Base-by-base conservation (phyloP, 2,113 vertebrate genomes). In the Oreocharis arfaki region DNA sequence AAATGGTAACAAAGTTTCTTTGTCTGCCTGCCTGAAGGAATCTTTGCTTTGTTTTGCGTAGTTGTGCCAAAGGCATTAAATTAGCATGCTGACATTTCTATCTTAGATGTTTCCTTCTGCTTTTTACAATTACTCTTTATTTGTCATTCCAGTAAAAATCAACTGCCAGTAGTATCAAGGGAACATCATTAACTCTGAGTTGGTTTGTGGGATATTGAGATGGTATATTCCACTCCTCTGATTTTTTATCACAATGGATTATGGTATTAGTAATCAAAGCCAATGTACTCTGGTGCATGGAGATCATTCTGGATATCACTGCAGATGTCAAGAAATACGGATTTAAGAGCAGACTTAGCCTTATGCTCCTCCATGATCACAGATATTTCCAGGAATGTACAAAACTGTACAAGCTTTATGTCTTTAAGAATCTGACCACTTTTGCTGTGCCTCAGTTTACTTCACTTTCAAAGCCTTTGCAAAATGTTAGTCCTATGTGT, bases 121-220 rank as follows among this genome's bases (percentile, higher is more conserved):
- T 94, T 90, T 90, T 89, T 84, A 60, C 44, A 94, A 86, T 92
- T 94, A 53, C 24, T 60, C 39, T 87, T 89, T 78, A 91, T 60
- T 83, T 96, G 69, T 87, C 39, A 88, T 94, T 96, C 63, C 89
- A 92, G 92, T 96, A 95, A 95, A 92, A 95, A 77, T n/a, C 80
- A 84, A 42, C 59, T 90, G 27, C 82, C 82, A 83, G 93, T 79
- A 93, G 93, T 80, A 90, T 65, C 37, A 67, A 86, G 42, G 39
- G 33, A 91, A 61, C 49, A 60, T 71, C 53, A 91, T 86, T 70
- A 93, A 44, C 27, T 89, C 49, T 86, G 50, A 74, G 30, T 11
- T 94, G 39, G 18, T 52, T 88, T 94, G 47, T 77, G 81, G 59
- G 60, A 50, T 86, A 52, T 63, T 74, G 46, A 65, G 37, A 79